phyloP scores from a whole-genome alignment of 1,140 invertebrate genomes.

The Streblospio benedicti region DNA sequence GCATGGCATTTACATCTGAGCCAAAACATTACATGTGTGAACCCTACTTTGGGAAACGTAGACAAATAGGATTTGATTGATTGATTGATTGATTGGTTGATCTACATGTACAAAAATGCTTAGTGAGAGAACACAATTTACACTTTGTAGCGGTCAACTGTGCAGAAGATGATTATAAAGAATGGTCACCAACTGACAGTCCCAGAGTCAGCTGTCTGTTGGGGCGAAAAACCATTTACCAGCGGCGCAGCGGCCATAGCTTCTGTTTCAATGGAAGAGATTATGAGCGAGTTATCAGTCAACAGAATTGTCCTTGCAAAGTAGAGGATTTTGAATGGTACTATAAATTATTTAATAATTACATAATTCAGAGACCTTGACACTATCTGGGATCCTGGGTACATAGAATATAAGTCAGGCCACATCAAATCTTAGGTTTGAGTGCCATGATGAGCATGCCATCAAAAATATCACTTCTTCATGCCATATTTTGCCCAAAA shows the following conservation, averaged over 20 bases:
- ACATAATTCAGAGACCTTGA: no score
- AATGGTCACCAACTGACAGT: slow-evolving; percentile 63
- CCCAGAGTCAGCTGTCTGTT: slow-evolving; percentile 56
- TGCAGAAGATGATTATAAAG: slow-evolving; percentile 69
- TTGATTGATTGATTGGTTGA: neutral
- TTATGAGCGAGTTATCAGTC: slow-evolving; percentile 60
- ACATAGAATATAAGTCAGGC: no score
- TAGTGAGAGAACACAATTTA: neutral
- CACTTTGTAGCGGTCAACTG: slow-evolving; percentile 51
- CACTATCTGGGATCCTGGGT: no score
- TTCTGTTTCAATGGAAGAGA: slow-evolving; percentile 72
- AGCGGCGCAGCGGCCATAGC: slow-evolving; percentile 59
- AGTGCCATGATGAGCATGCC: no score
- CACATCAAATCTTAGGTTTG: no score
- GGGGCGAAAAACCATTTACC: slow-evolving; percentile 65
- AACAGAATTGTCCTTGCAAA: slow-evolving; percentile 67
- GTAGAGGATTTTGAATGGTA: slow-evolving; percentile 75
- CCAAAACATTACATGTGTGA: no score
- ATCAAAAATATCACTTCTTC: no score
- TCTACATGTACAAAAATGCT: neutral
- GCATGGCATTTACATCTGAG: no score
- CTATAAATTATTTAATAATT: slow-evolving; percentile 17
- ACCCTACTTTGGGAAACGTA: no score
- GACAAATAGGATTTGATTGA: no score
- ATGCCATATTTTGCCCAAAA: no score